A percentile compares a stretch with the other conserved stretches of the same genome.
Conservation (phyloP, 2,888 invertebrate genomes). For the Lapara coniferarum region DNA sequence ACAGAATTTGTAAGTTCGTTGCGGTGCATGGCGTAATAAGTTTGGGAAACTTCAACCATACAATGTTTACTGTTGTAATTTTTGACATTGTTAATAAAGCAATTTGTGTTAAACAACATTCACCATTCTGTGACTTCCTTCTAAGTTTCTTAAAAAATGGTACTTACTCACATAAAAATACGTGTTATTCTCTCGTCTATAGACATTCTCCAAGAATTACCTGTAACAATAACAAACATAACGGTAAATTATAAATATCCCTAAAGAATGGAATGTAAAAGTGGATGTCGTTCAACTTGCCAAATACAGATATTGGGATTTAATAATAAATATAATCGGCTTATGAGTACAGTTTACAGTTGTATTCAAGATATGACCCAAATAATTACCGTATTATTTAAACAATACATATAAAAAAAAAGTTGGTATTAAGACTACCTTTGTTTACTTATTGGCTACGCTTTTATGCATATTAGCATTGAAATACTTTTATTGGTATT, state of each 20-base stretch:
- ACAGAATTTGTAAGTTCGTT: constrained; percentile 49
- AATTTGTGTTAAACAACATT: constrained; percentile 11
- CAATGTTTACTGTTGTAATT: constrained; percentile 36
- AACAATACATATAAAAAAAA: no score
- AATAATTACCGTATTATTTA: no score
- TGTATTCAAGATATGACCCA: no score
- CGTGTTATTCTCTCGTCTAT: constrained; percentile 36
- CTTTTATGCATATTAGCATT: background rate
- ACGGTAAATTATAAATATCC: constrained; percentile 3
- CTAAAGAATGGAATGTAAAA: background rate
- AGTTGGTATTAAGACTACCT: background rate
- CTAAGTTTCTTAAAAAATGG: constrained; percentile 3
- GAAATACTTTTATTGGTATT: background rate
- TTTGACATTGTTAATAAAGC: constrained; percentile 32
- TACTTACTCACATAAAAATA: constrained; percentile 35
- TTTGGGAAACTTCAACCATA: constrained; percentile 41
- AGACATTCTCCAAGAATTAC: constrained; percentile 45
- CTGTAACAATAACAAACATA: constrained; percentile 50
- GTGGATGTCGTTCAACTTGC: background rate
- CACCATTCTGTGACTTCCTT: background rate
- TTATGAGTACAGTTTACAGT: background rate
- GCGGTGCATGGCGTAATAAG: constrained; percentile 45
- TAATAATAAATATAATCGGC: background rate
- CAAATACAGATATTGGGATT: background rate
- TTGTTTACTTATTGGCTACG: background rate